A percentile compares a stretch with the other conserved stretches of the same genome.
Evolutionary conservation across 2,797 vertebrate species (phyloP).

Genomic region (Morelia viridis): DNA sequence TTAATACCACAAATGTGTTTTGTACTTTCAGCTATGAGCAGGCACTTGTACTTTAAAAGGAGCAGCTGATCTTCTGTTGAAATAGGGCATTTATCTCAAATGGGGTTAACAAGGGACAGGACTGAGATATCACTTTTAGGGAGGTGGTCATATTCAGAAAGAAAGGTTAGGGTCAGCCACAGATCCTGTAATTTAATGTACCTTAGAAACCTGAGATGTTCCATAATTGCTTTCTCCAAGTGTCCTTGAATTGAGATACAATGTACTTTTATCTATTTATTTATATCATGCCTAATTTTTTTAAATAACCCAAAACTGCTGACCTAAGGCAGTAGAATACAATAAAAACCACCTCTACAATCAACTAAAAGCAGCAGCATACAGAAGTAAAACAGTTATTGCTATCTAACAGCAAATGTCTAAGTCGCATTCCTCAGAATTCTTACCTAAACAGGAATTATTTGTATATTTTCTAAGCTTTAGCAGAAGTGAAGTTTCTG

Average conservation of each 20-base stretch:
- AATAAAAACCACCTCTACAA: constrained; percentile 6
- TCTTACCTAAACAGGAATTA: neutral
- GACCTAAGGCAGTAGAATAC: neutral
- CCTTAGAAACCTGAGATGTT: constrained; percentile 20
- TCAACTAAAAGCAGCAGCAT: neutral
- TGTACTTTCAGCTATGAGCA: neutral
- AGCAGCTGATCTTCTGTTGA: constrained; percentile 22
- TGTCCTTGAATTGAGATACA: neutral
- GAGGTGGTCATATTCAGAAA: constrained; percentile 30
- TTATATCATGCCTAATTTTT: constrained; percentile 6
- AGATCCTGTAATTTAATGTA: neutral
- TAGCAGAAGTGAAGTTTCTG: neutral
- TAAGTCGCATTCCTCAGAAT: neutral
- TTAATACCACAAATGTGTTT: neutral
- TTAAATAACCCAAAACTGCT: constrained; percentile 8
- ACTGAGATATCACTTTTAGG: neutral
- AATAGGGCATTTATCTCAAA: neutral
- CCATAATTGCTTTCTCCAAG: neutral
- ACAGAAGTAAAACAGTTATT: neutral
- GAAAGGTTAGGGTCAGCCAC: constrained; percentile 1
- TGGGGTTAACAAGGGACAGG: neutral
- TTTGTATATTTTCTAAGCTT: neutral
- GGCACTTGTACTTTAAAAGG: neutral
- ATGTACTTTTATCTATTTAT: constrained; percentile 13
- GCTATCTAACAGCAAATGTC: neutral